Base-by-base conservation (phyloP, 37 sponge, comb jelly and placozoan genomes). In the Dysidea cf. avara region DNA sequence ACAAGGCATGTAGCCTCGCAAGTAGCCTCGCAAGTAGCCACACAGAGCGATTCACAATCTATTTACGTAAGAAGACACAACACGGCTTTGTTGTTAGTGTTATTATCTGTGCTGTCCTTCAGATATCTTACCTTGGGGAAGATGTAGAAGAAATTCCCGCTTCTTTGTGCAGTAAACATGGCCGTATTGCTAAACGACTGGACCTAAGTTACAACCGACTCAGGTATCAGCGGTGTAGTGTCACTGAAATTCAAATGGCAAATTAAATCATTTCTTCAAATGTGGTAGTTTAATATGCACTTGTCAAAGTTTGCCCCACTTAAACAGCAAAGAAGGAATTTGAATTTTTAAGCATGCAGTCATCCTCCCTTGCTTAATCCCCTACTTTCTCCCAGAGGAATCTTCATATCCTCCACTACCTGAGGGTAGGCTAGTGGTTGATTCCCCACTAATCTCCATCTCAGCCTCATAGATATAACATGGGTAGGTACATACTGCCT, bases 141-240 rank as follows among this genome's bases (percentile, higher is more conserved):
- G 90, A 89, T 51, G 60, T 89, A 30, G 86, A 80, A 40, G 0
- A 34, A 1, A 65, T 92, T 24, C 93, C 93, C 9, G 31, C 56
- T 18, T 55, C 83, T 0, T 37, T 87, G n/a, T 63, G 67, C 9
- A 5, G 28, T 9, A 56, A 50, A 7, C 71, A 77, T 69, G 66
- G 61, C 0, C 3, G 24, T 2, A 71, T 35, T 12, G 90, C 93
- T 11, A 64, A 68, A 50, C 66, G 85, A 36, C 74, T 92, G 32
- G 93, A 92, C 67, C 69, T 92, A 11, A 82, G 84, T 40, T 92
- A 84, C 81, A 92, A 92, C 81, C 69, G 61, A 75, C 72, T 89
- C 0, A 62, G 51, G 90, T 88, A 58, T 2, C 61, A 56, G 28
- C n/a, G n/a, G n/a, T n/a, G n/a, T 17, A 49, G 16, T 49, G 56